phyloP scores from a whole-genome alignment of 2,888 invertebrate species.

The Melanophora roralis region DNA sequence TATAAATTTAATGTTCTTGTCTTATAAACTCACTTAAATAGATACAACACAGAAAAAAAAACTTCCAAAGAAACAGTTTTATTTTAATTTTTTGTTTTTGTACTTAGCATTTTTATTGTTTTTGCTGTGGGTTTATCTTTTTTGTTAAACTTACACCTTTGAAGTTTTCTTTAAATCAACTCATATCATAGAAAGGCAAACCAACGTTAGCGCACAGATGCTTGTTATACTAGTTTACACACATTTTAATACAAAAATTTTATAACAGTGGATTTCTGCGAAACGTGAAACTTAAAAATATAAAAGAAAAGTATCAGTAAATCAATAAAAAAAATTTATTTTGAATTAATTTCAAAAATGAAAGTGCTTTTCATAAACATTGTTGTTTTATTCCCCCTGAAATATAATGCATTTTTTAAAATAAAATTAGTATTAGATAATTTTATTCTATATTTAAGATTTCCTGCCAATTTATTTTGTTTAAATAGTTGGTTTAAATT shows the following conservation, averaged over 20 bases:
- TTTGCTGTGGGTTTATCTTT: background rate
- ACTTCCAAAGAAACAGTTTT: background rate
- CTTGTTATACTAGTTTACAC: constrained; percentile 6
- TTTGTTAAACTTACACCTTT: constrained; percentile 45
- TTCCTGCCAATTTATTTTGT: no score
- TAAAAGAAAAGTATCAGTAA: no score
- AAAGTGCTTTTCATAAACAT: no score
- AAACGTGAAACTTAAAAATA: no score
- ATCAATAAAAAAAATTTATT: no score
- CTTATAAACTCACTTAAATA: constrained; percentile 17
- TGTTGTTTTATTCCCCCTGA: no score
- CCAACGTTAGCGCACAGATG: constrained; percentile 2
- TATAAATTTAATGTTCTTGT: constrained; percentile 15
- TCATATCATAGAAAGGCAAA: background rate
- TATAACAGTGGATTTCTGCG: no score
- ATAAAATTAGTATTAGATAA: no score
- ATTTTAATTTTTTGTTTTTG: background rate
- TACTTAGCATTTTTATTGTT: background rate
- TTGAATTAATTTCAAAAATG: no score
- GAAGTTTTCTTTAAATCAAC: constrained; percentile 33
- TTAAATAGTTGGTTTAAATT: no score
- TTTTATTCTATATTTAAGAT: no score
- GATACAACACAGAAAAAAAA: background rate
- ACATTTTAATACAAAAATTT: constrained; percentile 12
- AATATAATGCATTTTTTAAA: no score